These are phyloP conservation scores for Ibidorhyncha struthersii DNA, from an alignment of 2,113 vertebrate genomes.

Conservation along the genomic window DNA sequence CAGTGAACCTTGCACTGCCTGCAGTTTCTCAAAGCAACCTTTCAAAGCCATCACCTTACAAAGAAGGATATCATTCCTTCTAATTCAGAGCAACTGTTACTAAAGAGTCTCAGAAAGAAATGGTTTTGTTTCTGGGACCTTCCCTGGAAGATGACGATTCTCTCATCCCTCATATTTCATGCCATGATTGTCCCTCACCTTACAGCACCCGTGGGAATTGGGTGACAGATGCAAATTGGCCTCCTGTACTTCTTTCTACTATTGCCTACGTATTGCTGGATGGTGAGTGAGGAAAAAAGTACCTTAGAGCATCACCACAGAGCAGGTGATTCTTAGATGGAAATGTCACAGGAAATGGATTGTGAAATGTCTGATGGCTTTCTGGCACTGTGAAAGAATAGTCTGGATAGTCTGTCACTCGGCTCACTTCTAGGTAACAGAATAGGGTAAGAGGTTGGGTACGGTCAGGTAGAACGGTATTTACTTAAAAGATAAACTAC, in stretches of 20 bases:
- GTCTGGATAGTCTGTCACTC: neutral
- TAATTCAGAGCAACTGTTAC: neutral
- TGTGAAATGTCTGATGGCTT: neutral
- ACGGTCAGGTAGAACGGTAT: neutral
- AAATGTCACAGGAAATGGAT: neutral
- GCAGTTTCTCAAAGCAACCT: neutral
- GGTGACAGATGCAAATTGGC: neutral
- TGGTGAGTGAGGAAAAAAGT: neutral
- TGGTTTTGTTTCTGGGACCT: neutral
- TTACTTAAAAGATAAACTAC: neutral
- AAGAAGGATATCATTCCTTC: neutral
- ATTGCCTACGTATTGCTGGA: neutral
- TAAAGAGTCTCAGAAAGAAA: neutral
- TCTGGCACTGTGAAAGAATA: neutral
- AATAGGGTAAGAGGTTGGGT: neutral
- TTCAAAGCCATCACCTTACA: neutral
- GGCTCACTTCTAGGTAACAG: neutral
- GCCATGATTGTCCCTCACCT: neutral
- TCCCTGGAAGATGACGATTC: neutral
- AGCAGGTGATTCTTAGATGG: neutral
- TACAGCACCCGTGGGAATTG: neutral
- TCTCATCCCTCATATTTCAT: neutral
- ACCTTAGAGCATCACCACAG: neutral
- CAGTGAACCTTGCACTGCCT: neutral
- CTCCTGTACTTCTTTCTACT: neutral